Evolutionary conservation across 2,113 vertebrate species (phyloP).

Genomic region (Dromaius novaehollandiae): DNA sequence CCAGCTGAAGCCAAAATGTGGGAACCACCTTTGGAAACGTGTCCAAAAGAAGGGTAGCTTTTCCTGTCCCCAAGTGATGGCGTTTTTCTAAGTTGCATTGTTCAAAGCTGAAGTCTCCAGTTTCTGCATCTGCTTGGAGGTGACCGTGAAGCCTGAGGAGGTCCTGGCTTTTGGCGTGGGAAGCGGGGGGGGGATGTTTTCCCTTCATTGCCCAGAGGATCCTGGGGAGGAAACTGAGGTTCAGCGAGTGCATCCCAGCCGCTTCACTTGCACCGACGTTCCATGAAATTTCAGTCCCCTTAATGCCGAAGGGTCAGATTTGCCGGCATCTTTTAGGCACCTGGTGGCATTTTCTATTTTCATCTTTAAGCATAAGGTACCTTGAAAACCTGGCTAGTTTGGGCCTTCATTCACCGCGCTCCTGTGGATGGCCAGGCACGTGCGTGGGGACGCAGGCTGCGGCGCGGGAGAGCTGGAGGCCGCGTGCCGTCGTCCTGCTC

Average conservation of each 20-base stretch:
- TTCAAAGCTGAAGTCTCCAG: neutral
- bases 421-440: neutral
- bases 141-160: neutral
- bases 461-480: neutral
- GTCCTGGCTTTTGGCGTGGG: neutral
- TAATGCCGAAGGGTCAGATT: neutral
- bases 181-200: neutral
- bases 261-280: neutral
- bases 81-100: neutral
- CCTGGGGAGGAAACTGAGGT: neutral
- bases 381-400: neutral
- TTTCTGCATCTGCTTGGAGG: neutral
- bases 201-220: neutral
- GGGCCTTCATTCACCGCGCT: neutral
- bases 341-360: neutral
- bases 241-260: neutral
- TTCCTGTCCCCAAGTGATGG: neutral
- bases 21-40: neutral
- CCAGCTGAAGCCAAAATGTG: neutral
- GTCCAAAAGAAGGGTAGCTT: neutral
- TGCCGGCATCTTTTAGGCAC: neutral
- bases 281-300: neutral
- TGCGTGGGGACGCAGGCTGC: neutral
- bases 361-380: neutral
- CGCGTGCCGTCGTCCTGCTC: neutral